Evolutionary conservation across 2,888 invertebrate species (phyloP).

Genomic region (Heliconius erato): DNA sequence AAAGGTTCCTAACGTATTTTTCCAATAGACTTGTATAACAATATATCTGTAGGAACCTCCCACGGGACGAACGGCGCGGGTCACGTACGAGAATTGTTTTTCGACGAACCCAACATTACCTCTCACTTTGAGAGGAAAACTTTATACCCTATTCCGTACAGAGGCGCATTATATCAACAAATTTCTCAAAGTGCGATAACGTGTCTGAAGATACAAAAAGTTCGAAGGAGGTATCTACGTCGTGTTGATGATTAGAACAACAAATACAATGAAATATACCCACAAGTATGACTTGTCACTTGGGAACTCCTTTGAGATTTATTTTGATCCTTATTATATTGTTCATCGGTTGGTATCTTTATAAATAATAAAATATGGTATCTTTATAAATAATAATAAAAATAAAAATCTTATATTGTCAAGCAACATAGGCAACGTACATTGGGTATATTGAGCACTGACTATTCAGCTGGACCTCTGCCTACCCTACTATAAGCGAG

Average conservation of each 20-base stretch:
- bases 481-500: no score
- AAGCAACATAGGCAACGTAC: no score
- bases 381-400: no score
- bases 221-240: slow-evolving; percentile 11
- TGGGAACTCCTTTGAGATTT: no score
- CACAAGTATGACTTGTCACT: background rate
- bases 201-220: slow-evolving; percentile 32
- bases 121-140: slow-evolving; percentile 51
- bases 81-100: slow-evolving; percentile 80
- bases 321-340: no score
- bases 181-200: slow-evolving; percentile 42
- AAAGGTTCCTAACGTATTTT: slow-evolving; percentile 57
- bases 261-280: slow-evolving; percentile 2
- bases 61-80: slow-evolving; percentile 42
- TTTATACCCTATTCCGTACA: slow-evolving; percentile 49
- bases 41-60: slow-evolving; percentile 73
- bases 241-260: slow-evolving; percentile 15
- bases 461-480: no score
- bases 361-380: no score
- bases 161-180: slow-evolving; percentile 42
- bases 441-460: no score
- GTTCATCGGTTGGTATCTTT: no score
- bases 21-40: slow-evolving; percentile 56
- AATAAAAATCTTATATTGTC: no score
- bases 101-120: slow-evolving; percentile 72